Evolutionary conservation across 2,888 invertebrate species (phyloP).

Genomic region (Drosophila setosimentum): DNA sequence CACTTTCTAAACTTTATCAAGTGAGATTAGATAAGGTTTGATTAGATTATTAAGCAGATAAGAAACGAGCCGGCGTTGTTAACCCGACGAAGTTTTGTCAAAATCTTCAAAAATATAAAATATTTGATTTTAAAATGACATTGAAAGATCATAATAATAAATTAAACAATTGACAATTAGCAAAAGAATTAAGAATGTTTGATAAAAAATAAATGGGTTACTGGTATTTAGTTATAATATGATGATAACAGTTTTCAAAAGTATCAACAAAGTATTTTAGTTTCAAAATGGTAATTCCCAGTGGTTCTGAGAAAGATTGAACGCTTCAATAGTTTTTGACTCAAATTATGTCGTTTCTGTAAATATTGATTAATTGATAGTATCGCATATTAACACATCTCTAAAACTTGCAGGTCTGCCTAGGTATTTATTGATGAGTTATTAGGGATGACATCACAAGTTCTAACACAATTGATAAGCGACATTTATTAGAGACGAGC

Average conservation of each 20-base stretch:
- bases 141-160: no score
- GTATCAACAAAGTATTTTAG: background rate
- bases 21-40: background rate
- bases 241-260: conserved; percentile 17
- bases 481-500: conserved; percentile 25
- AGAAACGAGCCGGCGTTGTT: background rate
- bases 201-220: no score
- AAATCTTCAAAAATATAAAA: no score
- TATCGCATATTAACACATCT: conserved; percentile 8
- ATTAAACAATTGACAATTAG: no score
- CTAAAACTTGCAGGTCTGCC: background rate
- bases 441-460: background rate
- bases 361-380: conserved; percentile 7
- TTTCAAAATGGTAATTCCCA: no score
- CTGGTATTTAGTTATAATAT: no score
- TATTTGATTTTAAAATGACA: no score
- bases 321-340: background rate
- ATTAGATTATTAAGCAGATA: background rate
- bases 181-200: no score
- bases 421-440: background rate
- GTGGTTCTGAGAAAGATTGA: no score
- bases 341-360: background rate
- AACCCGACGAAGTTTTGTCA: no score
- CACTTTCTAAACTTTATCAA: background rate
- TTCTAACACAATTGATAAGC: conserved; percentile 6